Percentiles rank a stretch among this genome's conserved stretches.
phyloP scores from a whole-genome alignment of 1,140 invertebrate species.

The Neodiprion lecontei region DNA sequence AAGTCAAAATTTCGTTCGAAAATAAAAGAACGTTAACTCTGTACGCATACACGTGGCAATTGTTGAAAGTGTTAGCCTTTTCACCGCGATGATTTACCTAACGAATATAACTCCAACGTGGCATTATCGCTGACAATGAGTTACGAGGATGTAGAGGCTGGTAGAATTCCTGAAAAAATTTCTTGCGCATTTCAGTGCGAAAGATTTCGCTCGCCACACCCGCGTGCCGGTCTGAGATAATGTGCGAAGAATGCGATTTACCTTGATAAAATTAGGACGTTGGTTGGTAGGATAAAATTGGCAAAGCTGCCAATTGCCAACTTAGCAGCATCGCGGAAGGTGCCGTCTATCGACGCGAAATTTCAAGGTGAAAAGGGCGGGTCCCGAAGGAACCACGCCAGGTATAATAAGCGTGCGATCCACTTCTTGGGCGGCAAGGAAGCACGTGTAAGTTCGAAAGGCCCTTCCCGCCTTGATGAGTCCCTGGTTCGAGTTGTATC shows the following conservation, averaged over 20 bases:
- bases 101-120: neutral
- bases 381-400: neutral
- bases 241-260: neutral
- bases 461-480: constrained; percentile 14
- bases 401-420: neutral
- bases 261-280: no score
- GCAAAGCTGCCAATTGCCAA: no score
- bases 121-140: neutral
- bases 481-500: constrained; percentile 39
- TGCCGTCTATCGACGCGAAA: neutral
- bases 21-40: no score
- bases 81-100: neutral
- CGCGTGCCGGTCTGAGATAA: neutral
- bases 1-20: no score
- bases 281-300: neutral
- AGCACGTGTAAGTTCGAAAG: neutral
- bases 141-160: neutral
- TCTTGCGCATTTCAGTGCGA: neutral
- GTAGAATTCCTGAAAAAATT: neutral
- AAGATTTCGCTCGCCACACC: neutral
- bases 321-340: no score
- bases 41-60: no score
- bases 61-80: no score
- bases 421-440: neutral
- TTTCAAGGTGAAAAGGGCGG: neutral